These are phyloP conservation scores for Penelope pileata DNA, from an alignment of 2,113 vertebrate genomes.

Conservation along the genomic window DNA sequence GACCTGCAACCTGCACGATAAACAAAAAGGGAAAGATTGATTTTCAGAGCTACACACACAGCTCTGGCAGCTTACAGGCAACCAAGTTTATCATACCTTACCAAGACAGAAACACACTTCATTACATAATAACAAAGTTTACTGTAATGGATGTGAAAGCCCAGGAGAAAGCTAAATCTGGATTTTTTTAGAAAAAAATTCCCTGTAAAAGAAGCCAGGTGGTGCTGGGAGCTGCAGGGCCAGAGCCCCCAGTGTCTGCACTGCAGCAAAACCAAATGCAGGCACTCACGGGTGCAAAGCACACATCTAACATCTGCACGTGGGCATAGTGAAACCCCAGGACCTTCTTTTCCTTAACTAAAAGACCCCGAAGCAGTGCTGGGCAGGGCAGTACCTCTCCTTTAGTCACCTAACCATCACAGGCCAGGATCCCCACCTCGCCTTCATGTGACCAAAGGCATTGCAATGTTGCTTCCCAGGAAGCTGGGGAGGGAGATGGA, in stretches of 20 bases:
- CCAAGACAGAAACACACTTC: background rate
- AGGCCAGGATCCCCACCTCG: background rate
- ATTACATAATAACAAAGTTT: background rate
- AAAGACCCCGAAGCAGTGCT: background rate
- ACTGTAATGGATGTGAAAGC: background rate
- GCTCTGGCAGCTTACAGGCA: background rate
- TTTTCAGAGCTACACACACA: background rate
- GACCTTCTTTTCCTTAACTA: background rate
- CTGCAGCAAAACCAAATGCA: background rate
- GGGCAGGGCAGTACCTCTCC: background rate
- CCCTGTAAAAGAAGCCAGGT: background rate
- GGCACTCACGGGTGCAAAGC: rapidly evolving
- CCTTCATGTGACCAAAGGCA: background rate
- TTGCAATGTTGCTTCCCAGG: background rate
- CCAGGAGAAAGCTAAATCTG: background rate
- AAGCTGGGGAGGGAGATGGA: background rate
- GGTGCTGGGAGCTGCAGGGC: background rate
- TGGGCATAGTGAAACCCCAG: background rate
- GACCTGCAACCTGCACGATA: background rate
- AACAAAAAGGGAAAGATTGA: background rate
- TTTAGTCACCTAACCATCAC: background rate
- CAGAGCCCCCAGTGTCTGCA: background rate
- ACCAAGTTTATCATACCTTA: background rate
- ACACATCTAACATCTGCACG: background rate
- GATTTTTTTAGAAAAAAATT: background rate